phyloP scores from a whole-genome alignment of 1,140 invertebrate species.

The Aphidius ervi region DNA sequence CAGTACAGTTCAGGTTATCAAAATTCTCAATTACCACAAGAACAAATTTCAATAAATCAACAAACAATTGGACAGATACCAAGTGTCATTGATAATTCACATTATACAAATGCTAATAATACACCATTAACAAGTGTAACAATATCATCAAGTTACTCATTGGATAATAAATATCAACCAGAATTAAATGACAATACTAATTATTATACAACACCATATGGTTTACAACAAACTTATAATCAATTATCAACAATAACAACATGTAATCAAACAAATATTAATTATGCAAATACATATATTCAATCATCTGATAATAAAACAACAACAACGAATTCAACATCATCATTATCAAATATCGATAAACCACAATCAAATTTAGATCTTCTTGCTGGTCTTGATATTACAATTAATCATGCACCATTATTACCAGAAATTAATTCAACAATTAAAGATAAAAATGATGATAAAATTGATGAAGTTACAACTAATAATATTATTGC shows the following conservation, averaged over 20 bases:
- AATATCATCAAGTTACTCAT: slow-evolving; percentile 40
- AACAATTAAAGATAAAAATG: slow-evolving; percentile 5
- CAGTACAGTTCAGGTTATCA: slow-evolving; percentile 56
- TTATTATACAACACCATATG: slow-evolving; percentile 43
- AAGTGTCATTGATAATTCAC: slow-evolving; percentile 34
- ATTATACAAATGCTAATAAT: slow-evolving; percentile 55
- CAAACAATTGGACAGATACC: slow-evolving; percentile 29
- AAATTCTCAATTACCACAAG: slow-evolving; percentile 15
- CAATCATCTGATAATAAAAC: slow-evolving; percentile 30
- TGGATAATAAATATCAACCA: slow-evolving; percentile 28
- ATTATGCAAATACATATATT: slow-evolving; percentile 35
- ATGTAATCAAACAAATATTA: slow-evolving; percentile 28
- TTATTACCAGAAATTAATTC: slow-evolving; percentile 58
- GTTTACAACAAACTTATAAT: slow-evolving; percentile 1
- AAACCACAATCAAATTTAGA: slow-evolving; percentile 63
- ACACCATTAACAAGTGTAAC: slow-evolving; percentile 40
- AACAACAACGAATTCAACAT: slow-evolving; percentile 13
- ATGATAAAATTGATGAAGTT: slow-evolving; percentile 21
- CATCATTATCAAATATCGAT: slow-evolving; percentile 16
- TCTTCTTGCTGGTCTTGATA: slow-evolving; percentile 72
- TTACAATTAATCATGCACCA: slow-evolving; percentile 66
- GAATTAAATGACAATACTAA: slow-evolving; percentile 27
- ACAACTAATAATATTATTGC: slow-evolving; percentile 6
- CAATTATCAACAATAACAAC: slow-evolving; percentile 15
- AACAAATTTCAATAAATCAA: slow-evolving; percentile 33